phyloP scores from a whole-genome alignment of 2,888 invertebrate genomes.

The Ganaspis brasiliensis region DNA sequence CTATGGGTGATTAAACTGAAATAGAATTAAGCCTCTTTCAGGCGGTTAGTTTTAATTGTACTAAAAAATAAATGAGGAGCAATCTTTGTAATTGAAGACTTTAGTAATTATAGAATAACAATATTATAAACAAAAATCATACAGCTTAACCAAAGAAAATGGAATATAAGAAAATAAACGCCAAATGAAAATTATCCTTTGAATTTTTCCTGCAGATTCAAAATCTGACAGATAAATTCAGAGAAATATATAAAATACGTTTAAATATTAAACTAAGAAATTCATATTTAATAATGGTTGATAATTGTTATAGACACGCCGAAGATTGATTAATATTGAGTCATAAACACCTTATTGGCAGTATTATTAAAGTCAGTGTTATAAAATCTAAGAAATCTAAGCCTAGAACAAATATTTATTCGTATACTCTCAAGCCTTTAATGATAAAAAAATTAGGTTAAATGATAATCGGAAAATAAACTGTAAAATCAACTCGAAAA shows the following conservation, averaged over 20 bases:
- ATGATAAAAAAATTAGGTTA: not conserved
- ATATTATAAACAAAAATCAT: not conserved
- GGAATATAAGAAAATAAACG: not conserved
- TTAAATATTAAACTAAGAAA: conserved; percentile 2
- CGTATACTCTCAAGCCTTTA: conserved; percentile 6
- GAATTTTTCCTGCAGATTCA: not conserved
- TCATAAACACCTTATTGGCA: conserved; percentile 18
- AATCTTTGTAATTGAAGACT: conserved; percentile 17
- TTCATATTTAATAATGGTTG: not conserved
- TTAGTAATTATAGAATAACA: not conserved
- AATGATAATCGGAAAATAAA: no score
- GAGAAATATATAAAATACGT: conserved; percentile 3
- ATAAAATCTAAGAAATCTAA: conserved; percentile 11
- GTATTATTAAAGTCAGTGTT: conserved; percentile 36
- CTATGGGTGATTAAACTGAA: conserved; percentile 60
- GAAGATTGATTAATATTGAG: not conserved
- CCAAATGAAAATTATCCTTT: conserved; percentile 14
- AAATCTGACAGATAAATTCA: not conserved
- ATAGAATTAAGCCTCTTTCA: conserved; percentile 47
- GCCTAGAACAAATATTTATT: not conserved
- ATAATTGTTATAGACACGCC: conserved; percentile 10
- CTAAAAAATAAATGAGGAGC: conserved; percentile 17
- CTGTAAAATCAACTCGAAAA: no score
- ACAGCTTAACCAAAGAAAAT: conserved; percentile 29
- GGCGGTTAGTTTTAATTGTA: conserved; percentile 21